A percentile compares a stretch with the other conserved stretches of the same genome.
Evolutionary conservation across 2,113 vertebrate genomes (phyloP).

Genomic region (Pipa parva): DNA sequence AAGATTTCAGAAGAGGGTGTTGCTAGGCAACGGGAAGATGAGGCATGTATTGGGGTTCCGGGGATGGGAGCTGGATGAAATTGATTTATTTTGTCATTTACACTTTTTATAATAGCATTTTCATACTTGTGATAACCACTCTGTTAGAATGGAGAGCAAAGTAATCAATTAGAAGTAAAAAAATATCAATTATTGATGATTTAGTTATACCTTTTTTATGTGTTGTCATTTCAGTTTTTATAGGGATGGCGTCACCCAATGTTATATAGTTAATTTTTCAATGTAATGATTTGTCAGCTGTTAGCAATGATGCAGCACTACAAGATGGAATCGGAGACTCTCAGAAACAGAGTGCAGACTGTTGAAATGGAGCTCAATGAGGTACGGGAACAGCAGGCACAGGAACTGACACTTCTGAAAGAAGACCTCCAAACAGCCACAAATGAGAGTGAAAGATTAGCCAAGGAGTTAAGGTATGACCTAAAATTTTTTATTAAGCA

Average conservation of each 20-base stretch:
- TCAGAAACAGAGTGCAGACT: background rate
- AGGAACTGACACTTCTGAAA: slow-evolving; percentile 39
- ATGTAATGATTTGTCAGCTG: too few species aligned
- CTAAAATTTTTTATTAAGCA: background rate
- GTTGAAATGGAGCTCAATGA: slow-evolving; percentile 45
- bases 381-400: background rate
- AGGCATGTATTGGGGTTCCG: slow-evolving; percentile 48
- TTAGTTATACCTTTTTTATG: background rate
- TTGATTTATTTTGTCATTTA: background rate
- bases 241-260: background rate
- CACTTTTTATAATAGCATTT: too few species aligned
- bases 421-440: slow-evolving; percentile 30
- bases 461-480: slow-evolving; percentile 10
- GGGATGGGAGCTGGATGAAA: background rate
- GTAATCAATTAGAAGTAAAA: too few species aligned
- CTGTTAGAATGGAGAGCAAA: slow-evolving; percentile 39
- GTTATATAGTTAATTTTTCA: too few species aligned
- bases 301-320: background rate
- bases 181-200: background rate
- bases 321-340: background rate
- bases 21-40: slow-evolving; percentile 46
- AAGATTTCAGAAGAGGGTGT: slow-evolving; percentile 36
- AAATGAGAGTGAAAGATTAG: slow-evolving; percentile 2
- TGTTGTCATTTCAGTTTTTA: background rate
- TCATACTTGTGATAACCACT: too few species aligned